Percentiles rank a stretch among this genome's conserved stretches.
Conservation (phyloP, 2,113 vertebrate species). For the Camelus bactrianus region DNA sequence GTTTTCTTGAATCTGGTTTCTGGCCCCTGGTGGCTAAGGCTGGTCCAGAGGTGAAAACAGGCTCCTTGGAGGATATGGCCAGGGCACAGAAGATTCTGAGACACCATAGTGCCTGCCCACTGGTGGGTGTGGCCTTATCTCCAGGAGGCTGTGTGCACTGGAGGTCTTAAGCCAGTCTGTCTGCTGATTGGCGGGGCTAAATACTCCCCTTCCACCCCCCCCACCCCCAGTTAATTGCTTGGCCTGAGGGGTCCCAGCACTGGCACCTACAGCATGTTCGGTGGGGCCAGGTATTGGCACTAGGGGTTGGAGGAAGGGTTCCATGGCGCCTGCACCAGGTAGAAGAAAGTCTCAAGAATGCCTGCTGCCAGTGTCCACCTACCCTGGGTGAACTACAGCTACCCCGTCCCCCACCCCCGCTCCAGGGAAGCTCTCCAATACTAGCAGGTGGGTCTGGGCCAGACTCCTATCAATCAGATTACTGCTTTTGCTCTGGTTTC, state of each 20-base stretch:
- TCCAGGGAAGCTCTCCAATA: background rate
- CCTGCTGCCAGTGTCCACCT: background rate
- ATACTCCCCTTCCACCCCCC: too few relatives aligned
- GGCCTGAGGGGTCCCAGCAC: background rate
- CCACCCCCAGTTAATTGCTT: background rate
- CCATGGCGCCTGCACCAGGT: background rate
- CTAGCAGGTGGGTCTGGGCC: background rate
- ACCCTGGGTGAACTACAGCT: fast-evolving
- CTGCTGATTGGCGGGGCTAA: background rate
- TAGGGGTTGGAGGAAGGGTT: background rate
- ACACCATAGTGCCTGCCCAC: too few relatives aligned
- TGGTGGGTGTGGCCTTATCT: background rate
- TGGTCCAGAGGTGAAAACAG: background rate
- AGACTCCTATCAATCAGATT: background rate
- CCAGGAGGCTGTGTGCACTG: too few relatives aligned
- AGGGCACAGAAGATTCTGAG: background rate
- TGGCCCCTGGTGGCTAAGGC: background rate
- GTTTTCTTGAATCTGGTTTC: background rate
- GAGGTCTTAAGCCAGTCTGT: background rate
- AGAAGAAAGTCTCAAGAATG: background rate
- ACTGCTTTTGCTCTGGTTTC: background rate
- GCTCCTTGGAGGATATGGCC: background rate
- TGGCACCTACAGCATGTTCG: background rate
- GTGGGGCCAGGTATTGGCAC: background rate
- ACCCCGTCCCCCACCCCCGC: background rate